Evolutionary conservation across 1,140 invertebrate species (phyloP), one percentile per base, ranked within the genome.

Genomic region (Drosophila obscura): DNA sequence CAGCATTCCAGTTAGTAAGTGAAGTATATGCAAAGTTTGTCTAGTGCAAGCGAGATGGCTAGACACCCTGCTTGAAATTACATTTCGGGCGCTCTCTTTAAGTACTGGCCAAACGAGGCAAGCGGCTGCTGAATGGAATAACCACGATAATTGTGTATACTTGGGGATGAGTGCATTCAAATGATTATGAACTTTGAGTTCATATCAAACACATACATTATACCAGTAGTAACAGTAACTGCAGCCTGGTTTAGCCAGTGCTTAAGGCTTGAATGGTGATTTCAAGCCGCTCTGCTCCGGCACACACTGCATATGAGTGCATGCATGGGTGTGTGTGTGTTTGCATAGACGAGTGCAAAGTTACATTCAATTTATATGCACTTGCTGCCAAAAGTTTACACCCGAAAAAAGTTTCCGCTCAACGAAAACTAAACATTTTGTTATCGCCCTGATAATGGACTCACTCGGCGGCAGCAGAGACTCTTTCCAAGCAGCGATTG

Each of bases 361-460:
- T 85, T 87, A 82, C 78, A 87, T 78, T 87, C 78, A 85, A 82
- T 87, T 85, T 85, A 87, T 79, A 76, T 85, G 82, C 82, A 85
- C 83, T 85, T 87, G 71, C 74, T 59, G 39, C 28, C 43, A 87
- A 88, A 85, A 85, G 82, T 85, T 85, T 85, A 76, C 74, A 78
- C 62, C 66, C 69, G 22, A 74, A 74, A 73, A 74, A 81, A 71
- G 61, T 81, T 84, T 57, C 28, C 73, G 64, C 83, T 77, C 63
- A 76, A 74, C 82, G 83, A 81, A 85, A 85, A 82, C 82, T 87
- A 85, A 85, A 85, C 78, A 85, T 85, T 85, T 88, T 87, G 82
- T 85, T 85, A 85, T 85, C 78, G 82, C 80, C 50, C 59, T 62
- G 82, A 88, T 85, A 85, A 85, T 85, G 83, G 82, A 85, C 78